A percentile compares a stretch with the other conserved stretches of the same genome.
Conservation (phyloP, 2,797 vertebrate genomes). For the Argya squamiceps region DNA sequence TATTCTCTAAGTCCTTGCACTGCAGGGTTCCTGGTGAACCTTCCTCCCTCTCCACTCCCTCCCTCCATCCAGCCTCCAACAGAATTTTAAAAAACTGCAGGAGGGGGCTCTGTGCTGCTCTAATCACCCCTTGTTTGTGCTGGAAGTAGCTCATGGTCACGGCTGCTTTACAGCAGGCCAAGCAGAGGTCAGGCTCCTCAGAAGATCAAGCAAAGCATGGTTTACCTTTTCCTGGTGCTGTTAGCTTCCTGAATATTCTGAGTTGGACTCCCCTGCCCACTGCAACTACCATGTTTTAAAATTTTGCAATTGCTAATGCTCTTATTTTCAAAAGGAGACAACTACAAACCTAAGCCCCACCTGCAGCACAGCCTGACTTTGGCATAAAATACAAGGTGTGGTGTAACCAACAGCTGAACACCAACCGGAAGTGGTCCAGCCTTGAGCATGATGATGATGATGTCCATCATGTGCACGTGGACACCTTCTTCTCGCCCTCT, state of each 20-base stretch:
- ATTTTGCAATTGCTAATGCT: background rate
- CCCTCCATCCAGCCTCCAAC: background rate
- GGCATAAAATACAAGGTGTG: background rate
- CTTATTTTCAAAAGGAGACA: background rate
- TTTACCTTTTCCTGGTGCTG: background rate
- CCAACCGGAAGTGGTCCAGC: background rate
- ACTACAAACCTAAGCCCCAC: background rate
- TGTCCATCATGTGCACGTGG: accelerated
- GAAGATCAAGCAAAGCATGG: background rate
- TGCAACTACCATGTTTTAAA: background rate
- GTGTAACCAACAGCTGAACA: background rate
- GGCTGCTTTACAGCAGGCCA: background rate
- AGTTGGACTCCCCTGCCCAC: background rate
- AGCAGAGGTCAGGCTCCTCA: background rate
- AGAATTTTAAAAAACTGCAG: background rate
- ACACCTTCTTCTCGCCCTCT: background rate
- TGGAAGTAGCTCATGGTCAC: background rate
- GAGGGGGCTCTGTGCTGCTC: background rate
- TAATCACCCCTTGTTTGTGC: background rate
- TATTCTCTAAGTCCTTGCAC: background rate
- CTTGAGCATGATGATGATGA: background rate
- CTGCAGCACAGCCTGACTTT: background rate
- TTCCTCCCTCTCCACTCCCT: background rate
- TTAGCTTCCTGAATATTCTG: background rate
- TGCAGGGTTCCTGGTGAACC: background rate